Percentiles rank a stretch among this genome's conserved stretches.
These are phyloP conservation scores for Drosophila merina DNA, from an alignment of 2,888 invertebrate genomes.

Conservation along the genomic window DNA sequence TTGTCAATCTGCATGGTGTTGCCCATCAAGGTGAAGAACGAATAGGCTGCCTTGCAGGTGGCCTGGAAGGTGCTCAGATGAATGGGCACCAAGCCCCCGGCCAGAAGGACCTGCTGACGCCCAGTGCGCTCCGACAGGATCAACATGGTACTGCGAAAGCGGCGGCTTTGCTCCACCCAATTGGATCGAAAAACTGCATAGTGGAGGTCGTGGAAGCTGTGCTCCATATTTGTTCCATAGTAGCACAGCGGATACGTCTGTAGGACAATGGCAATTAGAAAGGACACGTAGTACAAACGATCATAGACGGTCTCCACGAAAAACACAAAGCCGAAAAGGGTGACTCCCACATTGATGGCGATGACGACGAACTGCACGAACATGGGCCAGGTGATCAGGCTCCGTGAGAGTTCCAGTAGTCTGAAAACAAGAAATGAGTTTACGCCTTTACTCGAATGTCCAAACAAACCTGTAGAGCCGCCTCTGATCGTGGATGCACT, in stretches of 20 bases:
- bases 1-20: slow-evolving; percentile 15
- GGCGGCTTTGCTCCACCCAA: slow-evolving; percentile 54
- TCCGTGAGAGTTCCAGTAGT: slow-evolving; percentile 33
- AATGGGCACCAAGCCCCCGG: slow-evolving; percentile 63
- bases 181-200: slow-evolving; percentile 59
- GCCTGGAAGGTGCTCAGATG: slow-evolving; percentile 57
- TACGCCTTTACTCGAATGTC: background rate
- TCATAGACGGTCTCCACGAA: slow-evolving; percentile 42
- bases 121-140: slow-evolving; percentile 55
- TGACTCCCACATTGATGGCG: slow-evolving; percentile 46
- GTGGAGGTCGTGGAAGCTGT: slow-evolving; percentile 41
- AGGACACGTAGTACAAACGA: slow-evolving; percentile 24
- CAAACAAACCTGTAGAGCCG: slow-evolving; percentile 51
- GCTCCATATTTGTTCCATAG: slow-evolving; percentile 47
- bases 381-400: slow-evolving; percentile 55
- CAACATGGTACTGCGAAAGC: slow-evolving; percentile 35
- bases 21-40: slow-evolving; percentile 59
- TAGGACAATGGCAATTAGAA: slow-evolving; percentile 32
- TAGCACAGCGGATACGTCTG: slow-evolving; percentile 60
- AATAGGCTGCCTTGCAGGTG: slow-evolving; percentile 66
- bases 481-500: slow-evolving; percentile 62
- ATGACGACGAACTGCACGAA: slow-evolving; percentile 59
- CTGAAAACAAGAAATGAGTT: slow-evolving; percentile 23
- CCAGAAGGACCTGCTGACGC: slow-evolving; percentile 27
- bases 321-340: slow-evolving; percentile 46